Percentiles rank a stretch among this genome's conserved stretches.
These are phyloP conservation scores for Oryzias sinensis DNA, from an alignment of 2,797 vertebrate species.

Conservation along the genomic window DNA sequence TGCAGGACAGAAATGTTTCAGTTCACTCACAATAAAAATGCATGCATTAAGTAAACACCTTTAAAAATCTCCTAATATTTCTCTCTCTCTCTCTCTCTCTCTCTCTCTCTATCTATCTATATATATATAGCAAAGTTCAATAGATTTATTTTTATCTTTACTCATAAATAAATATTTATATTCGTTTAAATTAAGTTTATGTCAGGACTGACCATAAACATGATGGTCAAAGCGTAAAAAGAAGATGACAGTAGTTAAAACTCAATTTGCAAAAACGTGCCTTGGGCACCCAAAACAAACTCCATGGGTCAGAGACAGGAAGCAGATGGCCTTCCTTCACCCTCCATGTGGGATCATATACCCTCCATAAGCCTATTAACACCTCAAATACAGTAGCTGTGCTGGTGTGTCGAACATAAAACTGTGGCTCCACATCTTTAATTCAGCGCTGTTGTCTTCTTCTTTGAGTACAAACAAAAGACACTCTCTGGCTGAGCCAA, in stretches of 20 bases:
- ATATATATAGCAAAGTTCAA: too few species aligned
- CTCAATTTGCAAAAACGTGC: conserved; percentile 28
- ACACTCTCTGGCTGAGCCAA: conserved; percentile 43
- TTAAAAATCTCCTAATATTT: too few species aligned
- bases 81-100: too few species aligned
- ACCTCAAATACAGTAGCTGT: conserved; percentile 59
- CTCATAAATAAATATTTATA: too few species aligned
- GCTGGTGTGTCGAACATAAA: conserved; percentile 23
- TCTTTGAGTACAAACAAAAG: conserved; percentile 47
- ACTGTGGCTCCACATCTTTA: conserved; percentile 40
- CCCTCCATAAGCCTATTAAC: conserved; percentile 64
- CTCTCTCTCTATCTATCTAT: too few species aligned
- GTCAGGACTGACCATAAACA: conserved; percentile 1
- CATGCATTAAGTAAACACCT: too few species aligned
- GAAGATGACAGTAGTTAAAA: conserved; percentile 5
- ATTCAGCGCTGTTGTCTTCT: conserved; percentile 45
- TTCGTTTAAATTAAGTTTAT: too few species aligned
- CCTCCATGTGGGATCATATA: conserved; percentile 65
- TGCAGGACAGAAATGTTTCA: too few species aligned
- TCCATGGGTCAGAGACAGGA: conserved; percentile 58
- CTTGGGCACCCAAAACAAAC: conserved; percentile 46
- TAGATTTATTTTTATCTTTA: too few species aligned
- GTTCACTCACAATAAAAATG: too few species aligned
- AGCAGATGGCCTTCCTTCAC: conserved; percentile 66
- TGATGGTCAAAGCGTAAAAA: not conserved